Conservation (phyloP, 1,140 invertebrate genomes). For the Lordiphosa mommai region DNA sequence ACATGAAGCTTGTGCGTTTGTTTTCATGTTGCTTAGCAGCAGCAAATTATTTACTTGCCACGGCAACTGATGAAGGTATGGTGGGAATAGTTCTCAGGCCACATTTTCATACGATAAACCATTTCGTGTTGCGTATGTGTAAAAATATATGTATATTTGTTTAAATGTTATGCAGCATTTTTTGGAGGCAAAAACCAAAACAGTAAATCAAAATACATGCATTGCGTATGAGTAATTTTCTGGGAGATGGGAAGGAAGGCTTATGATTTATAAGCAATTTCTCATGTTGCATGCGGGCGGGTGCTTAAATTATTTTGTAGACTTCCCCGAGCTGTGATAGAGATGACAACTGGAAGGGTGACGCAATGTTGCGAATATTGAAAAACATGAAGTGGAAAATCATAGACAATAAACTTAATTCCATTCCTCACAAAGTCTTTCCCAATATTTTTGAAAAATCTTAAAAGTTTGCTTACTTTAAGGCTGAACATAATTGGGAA, state of each 20-base stretch:
- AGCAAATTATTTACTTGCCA: too few species aligned
- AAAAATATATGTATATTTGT: constrained; percentile 14
- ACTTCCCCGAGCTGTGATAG: background rate
- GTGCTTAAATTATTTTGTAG: background rate
- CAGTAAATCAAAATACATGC: constrained; percentile 45
- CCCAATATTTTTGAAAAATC: too few species aligned
- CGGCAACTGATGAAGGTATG: too few species aligned
- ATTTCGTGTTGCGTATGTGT: constrained; percentile 2
- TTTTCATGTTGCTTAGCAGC: too few species aligned
- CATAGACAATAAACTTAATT: too few species aligned
- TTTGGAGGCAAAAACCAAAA: constrained; percentile 17
- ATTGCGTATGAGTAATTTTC: constrained; percentile 26
- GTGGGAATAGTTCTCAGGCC: background rate
- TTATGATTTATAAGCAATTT: constrained; percentile 52
- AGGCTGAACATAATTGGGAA: too few species aligned
- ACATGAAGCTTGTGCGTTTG: background rate
- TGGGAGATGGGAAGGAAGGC: background rate
- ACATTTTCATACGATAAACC: constrained; percentile 23
- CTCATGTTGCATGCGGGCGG: constrained; percentile 41
- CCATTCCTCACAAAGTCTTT: too few species aligned
- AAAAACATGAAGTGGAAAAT: too few species aligned
- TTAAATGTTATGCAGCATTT: constrained; percentile 36
- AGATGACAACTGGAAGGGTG: too few species aligned
- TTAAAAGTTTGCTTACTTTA: too few species aligned
- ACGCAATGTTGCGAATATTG: too few species aligned